phyloP scores from a whole-genome alignment of 2,888 invertebrate genomes.

The Lasioglossum oenotherae region DNA sequence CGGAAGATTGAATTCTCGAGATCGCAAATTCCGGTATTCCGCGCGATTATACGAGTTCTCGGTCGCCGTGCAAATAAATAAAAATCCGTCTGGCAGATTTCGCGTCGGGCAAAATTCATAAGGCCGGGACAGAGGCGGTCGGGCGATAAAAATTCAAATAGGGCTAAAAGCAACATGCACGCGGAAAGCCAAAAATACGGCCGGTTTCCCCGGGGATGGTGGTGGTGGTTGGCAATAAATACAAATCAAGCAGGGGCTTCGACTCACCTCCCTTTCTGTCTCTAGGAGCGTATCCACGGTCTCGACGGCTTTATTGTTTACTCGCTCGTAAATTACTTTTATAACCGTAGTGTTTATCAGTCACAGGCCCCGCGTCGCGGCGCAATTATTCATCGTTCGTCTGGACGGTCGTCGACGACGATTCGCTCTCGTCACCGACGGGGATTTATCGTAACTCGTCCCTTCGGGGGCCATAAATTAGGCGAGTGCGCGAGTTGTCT shows the following conservation, averaged over 20 bases:
- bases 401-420: background rate
- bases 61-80: background rate
- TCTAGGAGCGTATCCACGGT: slow-evolving; percentile 5
- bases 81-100: background rate
- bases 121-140: background rate
- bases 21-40: background rate
- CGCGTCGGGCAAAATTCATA: background rate
- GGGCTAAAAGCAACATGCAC: background rate
- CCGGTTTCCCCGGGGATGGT: background rate
- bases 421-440: slow-evolving; percentile 16
- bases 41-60: background rate
- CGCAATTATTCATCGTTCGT: slow-evolving; percentile 42
- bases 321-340: slow-evolving; percentile 30
- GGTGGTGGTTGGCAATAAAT: slow-evolving; percentile 10
- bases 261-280: slow-evolving; percentile 19
- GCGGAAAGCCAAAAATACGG: slow-evolving; percentile 15
- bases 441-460: slow-evolving; percentile 41
- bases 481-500: background rate
- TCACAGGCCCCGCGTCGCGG: background rate
- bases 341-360: slow-evolving; percentile 29
- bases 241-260: slow-evolving; percentile 3
- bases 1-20: background rate
- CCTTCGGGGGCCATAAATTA: slow-evolving; percentile 9
- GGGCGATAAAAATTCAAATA: slow-evolving; percentile 4
- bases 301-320: background rate